Evolutionary conservation across 1,140 invertebrate species (phyloP).

Genomic region (Octopus sinensis): DNA sequence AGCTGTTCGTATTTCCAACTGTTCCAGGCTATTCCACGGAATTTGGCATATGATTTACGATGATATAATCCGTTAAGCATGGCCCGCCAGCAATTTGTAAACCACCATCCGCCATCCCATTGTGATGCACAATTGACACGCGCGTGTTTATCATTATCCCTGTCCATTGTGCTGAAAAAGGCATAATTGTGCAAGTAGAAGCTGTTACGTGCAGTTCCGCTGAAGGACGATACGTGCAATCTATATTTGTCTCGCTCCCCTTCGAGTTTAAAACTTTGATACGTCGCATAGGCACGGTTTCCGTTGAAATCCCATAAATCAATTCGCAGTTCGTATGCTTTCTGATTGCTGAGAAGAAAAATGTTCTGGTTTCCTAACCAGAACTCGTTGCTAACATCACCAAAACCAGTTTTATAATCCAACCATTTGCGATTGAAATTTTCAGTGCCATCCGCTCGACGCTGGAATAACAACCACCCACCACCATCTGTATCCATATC

Average conservation of each 20-base stretch:
- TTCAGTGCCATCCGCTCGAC: conserved; percentile 69
- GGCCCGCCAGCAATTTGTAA: conserved; percentile 78
- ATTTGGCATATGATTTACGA: conserved; percentile 69
- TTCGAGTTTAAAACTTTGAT: conserved; percentile 67
- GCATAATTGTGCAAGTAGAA: conserved; percentile 68
- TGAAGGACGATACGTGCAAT: conserved; percentile 64
- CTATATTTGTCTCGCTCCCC: conserved; percentile 66
- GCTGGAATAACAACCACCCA: conserved; percentile 78
- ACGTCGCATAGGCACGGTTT: conserved; percentile 61
- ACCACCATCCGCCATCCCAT: conserved; percentile 57
- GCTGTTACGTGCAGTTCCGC: conserved; percentile 56
- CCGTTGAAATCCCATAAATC: conserved; percentile 65
- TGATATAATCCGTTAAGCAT: conserved; percentile 85
- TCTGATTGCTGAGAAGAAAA: conserved; percentile 48
- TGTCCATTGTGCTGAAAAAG: conserved; percentile 68
- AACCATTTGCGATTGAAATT: conserved; percentile 33
- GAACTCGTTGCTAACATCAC: conserved; percentile 57
- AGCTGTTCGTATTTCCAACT: conserved; percentile 76
- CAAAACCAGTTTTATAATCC: conserved; percentile 27
- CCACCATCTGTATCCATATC: conserved; percentile 77
- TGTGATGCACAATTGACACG: conserved; percentile 66
- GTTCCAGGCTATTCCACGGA: conserved; percentile 76
- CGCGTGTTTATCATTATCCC: conserved; percentile 67
- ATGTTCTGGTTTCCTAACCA: conserved; percentile 67
- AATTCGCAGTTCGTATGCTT: conserved; percentile 63